Evolutionary conservation across 2,797 vertebrate genomes (phyloP).

Genomic region (Loriculus beryllinus): DNA sequence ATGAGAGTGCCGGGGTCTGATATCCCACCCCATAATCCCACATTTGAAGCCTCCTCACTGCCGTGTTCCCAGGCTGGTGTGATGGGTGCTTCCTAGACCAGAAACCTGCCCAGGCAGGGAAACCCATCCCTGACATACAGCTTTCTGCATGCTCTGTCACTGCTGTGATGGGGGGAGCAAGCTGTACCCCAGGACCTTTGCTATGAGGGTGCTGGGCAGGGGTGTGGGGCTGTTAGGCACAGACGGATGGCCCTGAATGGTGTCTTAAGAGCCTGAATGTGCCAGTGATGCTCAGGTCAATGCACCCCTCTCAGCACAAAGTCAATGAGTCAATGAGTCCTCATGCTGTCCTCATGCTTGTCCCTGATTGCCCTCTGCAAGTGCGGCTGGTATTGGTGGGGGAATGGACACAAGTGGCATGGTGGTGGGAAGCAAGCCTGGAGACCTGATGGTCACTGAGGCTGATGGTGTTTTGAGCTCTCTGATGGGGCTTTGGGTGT

Average conservation of each 20-base stretch:
- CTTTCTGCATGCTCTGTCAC: neutral
- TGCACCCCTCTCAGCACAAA: neutral
- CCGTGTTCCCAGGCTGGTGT: neutral
- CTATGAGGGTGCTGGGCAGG: neutral
- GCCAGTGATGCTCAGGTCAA: accelerated
- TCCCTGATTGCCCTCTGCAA: neutral
- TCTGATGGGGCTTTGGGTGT: neutral
- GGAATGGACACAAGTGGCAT: accelerated
- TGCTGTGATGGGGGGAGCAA: neutral
- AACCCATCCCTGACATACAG: neutral
- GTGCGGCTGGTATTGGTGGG: accelerated
- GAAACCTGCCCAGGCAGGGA: neutral
- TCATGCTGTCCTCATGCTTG: neutral
- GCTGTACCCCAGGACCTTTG: neutral
- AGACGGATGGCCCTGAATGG: accelerated
- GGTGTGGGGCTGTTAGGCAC: neutral
- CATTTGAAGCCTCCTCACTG: neutral
- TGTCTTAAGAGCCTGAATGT: neutral
- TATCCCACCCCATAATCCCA: neutral
- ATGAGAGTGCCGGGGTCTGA: accelerated
- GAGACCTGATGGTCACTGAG: neutral
- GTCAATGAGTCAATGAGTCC: neutral
- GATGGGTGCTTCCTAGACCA: neutral
- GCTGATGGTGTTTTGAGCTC: neutral
- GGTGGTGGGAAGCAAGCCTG: neutral